Percentiles rank a stretch among this genome's conserved stretches.
phyloP scores from a whole-genome alignment of 1,140 invertebrate genomes.

The Neoseiulus cucumeris region DNA sequence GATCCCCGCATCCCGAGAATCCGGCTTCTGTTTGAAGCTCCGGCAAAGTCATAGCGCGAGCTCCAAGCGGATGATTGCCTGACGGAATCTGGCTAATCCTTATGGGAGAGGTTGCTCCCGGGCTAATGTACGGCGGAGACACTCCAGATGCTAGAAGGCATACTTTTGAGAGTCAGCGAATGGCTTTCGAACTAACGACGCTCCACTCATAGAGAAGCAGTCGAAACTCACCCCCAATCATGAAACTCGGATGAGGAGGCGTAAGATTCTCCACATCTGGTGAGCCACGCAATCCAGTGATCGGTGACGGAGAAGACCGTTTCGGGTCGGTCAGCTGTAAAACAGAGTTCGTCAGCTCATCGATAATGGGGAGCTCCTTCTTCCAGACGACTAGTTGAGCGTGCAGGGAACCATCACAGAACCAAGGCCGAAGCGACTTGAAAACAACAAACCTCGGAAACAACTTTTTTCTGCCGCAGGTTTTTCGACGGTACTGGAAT shows the following conservation, averaged over 20 bases:
- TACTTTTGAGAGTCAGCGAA: too few relatives aligned
- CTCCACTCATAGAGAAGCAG: too few relatives aligned
- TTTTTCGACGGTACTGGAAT: conserved; percentile 53
- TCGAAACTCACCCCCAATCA: neutral
- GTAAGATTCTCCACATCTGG: conserved; percentile 6
- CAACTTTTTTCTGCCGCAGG: neutral
- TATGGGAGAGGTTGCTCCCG: neutral
- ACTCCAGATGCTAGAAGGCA: neutral
- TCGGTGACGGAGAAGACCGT: neutral
- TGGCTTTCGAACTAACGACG: too few relatives aligned
- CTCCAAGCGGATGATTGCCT: conserved; percentile 40
- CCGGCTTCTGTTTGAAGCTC: conserved; percentile 34
- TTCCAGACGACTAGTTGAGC: too few relatives aligned
- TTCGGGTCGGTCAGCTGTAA: neutral
- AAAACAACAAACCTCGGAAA: neutral
- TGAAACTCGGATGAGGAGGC: neutral
- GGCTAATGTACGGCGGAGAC: neutral
- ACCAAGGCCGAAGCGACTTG: too few relatives aligned
- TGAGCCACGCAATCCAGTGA: neutral
- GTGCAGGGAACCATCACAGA: too few relatives aligned
- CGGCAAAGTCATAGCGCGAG: conserved; percentile 49
- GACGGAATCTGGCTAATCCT: conserved; percentile 25
- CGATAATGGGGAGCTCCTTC: too few relatives aligned
- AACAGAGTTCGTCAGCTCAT: neutral
- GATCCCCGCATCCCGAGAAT: neutral